Conservation (phyloP, 2,113 vertebrate species). For the Petrocephalus zakoni region DNA sequence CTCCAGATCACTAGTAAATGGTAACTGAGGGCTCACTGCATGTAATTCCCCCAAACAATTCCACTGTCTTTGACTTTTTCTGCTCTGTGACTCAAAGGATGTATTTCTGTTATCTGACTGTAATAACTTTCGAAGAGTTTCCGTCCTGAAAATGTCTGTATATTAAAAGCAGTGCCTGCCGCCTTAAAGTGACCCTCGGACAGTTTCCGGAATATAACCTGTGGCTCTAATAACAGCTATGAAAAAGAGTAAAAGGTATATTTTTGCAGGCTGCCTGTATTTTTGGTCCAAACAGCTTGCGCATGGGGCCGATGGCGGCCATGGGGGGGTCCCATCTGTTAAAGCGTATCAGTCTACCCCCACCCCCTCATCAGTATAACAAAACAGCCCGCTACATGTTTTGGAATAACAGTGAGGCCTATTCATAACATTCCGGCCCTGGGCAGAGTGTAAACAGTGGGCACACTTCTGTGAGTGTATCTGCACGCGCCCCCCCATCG, state of each 20-base stretch:
- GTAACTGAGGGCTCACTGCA: not conserved
- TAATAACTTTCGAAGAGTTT: not conserved
- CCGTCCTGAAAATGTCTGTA: not conserved
- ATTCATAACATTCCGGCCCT: constrained; percentile 33
- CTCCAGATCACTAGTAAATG: not conserved
- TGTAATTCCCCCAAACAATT: not conserved
- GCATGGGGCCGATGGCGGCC: not conserved
- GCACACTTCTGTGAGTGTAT: constrained; percentile 43
- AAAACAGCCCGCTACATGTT: constrained; percentile 56
- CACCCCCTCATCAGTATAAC: constrained; percentile 36
- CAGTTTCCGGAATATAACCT: not conserved
- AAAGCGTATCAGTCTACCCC: constrained; percentile 33
- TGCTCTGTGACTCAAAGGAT: not conserved
- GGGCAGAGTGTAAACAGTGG: constrained; percentile 51
- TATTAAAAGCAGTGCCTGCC: not conserved
- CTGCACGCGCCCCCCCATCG: not conserved
- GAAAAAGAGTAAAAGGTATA: not conserved
- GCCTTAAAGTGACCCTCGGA: no score
- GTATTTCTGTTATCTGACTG: not conserved
- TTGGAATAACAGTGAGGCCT: constrained; percentile 54
- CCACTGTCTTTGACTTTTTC: not conserved
- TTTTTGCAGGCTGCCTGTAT: not conserved
- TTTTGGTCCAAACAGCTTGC: constrained; percentile 14
- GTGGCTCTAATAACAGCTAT: not conserved
- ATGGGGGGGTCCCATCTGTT: not conserved